Evolutionary conservation across 1,140 invertebrate species (phyloP), one percentile per base, ranked within the genome.

Genomic region (Drosophila watanabei): DNA sequence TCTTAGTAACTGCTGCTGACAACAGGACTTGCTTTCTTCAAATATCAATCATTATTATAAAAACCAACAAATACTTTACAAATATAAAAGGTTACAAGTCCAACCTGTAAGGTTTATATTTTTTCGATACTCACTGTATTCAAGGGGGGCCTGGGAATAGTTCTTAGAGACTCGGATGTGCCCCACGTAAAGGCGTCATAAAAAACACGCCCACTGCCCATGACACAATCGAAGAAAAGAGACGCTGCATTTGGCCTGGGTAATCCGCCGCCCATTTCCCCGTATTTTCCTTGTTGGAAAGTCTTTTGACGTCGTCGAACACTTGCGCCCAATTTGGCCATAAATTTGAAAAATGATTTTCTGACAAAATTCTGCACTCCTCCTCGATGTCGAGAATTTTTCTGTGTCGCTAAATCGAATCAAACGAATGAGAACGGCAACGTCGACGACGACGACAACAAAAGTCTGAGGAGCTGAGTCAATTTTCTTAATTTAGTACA

Each of bases 261-360:
- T 73, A 43, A 73, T 73, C 54, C 52, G 41, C 59, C 52, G 32
- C 49, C 69, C 37, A 66, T 77, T 58, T 13, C 41, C 37, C 41
- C 24, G 11, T 57, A 76, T 78, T 59, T 68, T 46, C 24, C 32
- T 49, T 28, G 5, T 35, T 54, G 30, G 20, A 61, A 39, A 43
- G 24, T 58, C 59, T 77, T 65, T 82, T 82, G 79, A 90, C 75
- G 71, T 86, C 65, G 76, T 54, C 52, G 77, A 45, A 59, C 56
- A 80, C 64, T 84, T 88, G 80, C 60, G 80, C 86, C 86, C 86
- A 85, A 90, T 89, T 89, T 89, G 85, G 85, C 86, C 73, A 89
- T 90, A 89, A 85, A 89, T 89, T 89, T 89, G n/a, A 86, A 79
- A 89, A 81, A 82, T 65, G 57, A 75, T 79, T 77, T 87, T 76